Conservation (phyloP, 2,113 vertebrate species). For the Megaceryle torquata region DNA sequence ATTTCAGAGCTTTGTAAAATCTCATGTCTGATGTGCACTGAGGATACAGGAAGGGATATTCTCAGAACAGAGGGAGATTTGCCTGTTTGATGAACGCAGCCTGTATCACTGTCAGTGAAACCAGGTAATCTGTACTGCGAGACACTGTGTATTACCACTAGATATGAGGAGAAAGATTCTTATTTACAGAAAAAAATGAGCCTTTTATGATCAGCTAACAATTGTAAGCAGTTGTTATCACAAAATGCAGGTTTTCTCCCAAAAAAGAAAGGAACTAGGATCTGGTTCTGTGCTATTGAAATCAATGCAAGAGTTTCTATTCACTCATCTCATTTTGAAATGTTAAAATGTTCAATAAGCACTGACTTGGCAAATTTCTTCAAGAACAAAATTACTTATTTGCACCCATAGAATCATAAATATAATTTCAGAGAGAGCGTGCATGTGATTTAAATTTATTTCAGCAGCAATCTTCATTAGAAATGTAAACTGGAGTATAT, state of each 20-base stretch:
- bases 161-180: background rate
- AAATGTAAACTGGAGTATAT: background rate
- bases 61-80: background rate
- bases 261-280: background rate
- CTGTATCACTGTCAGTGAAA: background rate
- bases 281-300: background rate
- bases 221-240: background rate
- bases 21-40: background rate
- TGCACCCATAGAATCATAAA: conserved; percentile 16
- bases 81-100: background rate
- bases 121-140: background rate
- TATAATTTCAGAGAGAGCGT: conserved; percentile 6
- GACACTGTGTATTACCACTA: background rate
- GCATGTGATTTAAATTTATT: background rate
- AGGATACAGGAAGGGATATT: background rate
- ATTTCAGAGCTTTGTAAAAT: background rate
- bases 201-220: background rate
- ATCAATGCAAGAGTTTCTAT: background rate
- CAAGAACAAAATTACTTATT: background rate
- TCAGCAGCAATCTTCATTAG: background rate
- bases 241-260: background rate
- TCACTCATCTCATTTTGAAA: background rate
- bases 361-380: background rate
- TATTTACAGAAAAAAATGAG: background rate
- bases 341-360: background rate